Percentiles rank a stretch among this genome's conserved stretches.
Conservation (phyloP, 1,140 invertebrate genomes). For the Papilio aristodemus region DNA sequence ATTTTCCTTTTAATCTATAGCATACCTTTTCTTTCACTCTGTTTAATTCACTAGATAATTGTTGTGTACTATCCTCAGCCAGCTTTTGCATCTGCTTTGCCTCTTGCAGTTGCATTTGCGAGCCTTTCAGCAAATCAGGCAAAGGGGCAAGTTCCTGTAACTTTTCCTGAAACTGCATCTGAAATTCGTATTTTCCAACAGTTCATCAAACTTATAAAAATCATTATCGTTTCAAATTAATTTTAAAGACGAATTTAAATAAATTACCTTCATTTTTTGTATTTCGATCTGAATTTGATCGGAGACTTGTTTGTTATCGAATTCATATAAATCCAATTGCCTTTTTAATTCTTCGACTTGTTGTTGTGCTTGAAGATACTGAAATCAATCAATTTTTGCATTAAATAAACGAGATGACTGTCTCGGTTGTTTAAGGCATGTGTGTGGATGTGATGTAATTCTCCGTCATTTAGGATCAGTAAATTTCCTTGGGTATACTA, state of each 20-base stretch:
- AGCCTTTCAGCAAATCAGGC: conserved; percentile 87
- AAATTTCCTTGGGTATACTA: too few species aligned
- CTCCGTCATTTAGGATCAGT: too few species aligned
- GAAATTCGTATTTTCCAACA: background rate
- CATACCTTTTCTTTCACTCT: conserved; percentile 81
- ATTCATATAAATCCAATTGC: conserved; percentile 85
- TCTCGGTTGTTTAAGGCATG: background rate
- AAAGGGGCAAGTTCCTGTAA: conserved; percentile 86
- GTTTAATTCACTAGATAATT: conserved; percentile 81
- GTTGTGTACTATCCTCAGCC: conserved; percentile 82
- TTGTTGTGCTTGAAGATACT: conserved; percentile 86
- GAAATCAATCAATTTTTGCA: conserved; percentile 28
- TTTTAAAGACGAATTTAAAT: too few species aligned
- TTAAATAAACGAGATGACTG: background rate
- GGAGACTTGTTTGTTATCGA: conserved; percentile 86
- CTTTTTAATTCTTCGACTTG: conserved; percentile 86
- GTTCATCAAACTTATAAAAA: too few species aligned
- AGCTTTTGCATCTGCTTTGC: conserved; percentile 83
- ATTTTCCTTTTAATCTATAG: background rate
- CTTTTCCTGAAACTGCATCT: conserved; percentile 86
- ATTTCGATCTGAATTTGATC: conserved; percentile 89
- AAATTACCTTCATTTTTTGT: conserved; percentile 84
- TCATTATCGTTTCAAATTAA: too few species aligned
- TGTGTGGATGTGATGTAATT: background rate
- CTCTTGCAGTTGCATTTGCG: conserved; percentile 86